Evolutionary conservation across 2,888 invertebrate species (phyloP), one percentile per base, ranked within the genome.

Genomic region (Lepas anatifera): DNA sequence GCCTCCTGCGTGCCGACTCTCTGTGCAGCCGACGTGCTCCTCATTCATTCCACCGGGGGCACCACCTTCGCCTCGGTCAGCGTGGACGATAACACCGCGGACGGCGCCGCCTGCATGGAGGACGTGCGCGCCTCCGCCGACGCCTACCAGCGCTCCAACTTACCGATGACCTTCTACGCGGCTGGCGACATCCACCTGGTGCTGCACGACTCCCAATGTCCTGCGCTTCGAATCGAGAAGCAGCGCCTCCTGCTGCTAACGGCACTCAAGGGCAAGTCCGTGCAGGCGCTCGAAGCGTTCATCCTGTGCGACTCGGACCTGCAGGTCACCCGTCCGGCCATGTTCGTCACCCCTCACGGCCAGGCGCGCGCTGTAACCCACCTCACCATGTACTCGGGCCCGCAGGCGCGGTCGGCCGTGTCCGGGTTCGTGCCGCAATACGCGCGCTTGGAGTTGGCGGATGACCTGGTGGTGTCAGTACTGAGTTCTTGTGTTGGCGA

Each of bases 301-400:
- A 66, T 66, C 25, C 66, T 66, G 39, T 66, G 66, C 41, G 25
- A 66, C 22, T 66, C 39, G 13, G 39, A 66, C 25, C 39, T 66
- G 39, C 66, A 66, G 39, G 39, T 37, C 13, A 66, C 66, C 3
- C 39, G 27, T 25, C 66, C 66, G 66, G 66, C 37, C 25, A 66
- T 39, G 66, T 25, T n/a, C n/a, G 39, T 39, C 13, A 37, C 39
- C 39, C 11, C 25, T 37, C n/a, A 37, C 66, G 32, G 39, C 25
- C 66, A 39, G 25, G 3, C 0, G n/a, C 25, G 16, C 3, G 7
- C 25, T 6, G 66, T 66, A n/a, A 66, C 66, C 37, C 41, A 66
- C 41, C 25, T 66, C 8, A 66, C 66, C 39, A 37, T 66, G 66
- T 66, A 66, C 41, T 66, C 66, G 25, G 66, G 66, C 39, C 37